A percentile compares a stretch with the other conserved stretches of the same genome.
Conservation (phyloP, 2,888 invertebrate genomes). For the Tachina lurida region DNA sequence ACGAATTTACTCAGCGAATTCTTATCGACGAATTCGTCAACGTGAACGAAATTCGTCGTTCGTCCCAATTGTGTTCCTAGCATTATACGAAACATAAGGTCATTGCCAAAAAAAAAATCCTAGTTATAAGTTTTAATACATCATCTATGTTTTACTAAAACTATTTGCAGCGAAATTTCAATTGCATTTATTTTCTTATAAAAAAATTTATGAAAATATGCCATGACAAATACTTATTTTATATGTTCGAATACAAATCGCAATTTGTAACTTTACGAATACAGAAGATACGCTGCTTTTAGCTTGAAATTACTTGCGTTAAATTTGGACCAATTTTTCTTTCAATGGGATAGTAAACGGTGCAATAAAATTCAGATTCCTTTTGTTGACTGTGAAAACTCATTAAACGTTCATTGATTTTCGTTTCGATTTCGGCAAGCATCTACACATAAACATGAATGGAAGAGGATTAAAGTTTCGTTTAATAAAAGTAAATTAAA, state of each 20-base stretch:
- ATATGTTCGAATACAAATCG: background rate
- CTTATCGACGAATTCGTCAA: too few species aligned
- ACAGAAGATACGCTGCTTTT: background rate
- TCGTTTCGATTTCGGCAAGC: conserved; percentile 76
- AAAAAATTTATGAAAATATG: too few species aligned
- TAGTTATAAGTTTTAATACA: too few species aligned
- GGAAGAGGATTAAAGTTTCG: background rate
- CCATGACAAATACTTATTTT: too few species aligned
- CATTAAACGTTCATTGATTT: conserved; percentile 77
- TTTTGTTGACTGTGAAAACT: conserved; percentile 77
- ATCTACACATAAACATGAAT: conserved; percentile 65
- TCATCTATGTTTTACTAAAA: too few species aligned
- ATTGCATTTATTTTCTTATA: too few species aligned
- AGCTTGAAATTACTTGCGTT: conserved; percentile 1
- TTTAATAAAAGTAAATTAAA: background rate
- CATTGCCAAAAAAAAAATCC: too few species aligned
- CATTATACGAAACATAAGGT: too few species aligned
- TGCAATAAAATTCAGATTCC: conserved; percentile 79
- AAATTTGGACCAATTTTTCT: conserved; percentile 68
- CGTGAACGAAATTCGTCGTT: too few species aligned
- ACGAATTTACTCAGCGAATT: too few species aligned
- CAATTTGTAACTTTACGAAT: background rate
- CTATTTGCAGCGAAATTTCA: too few species aligned
- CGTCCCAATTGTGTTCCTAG: too few species aligned
- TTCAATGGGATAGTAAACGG: conserved; percentile 79